A percentile compares a stretch with the other conserved stretches of the same genome.
Conservation (phyloP, 2,797 vertebrate genomes). For the Crax fasciolata region DNA sequence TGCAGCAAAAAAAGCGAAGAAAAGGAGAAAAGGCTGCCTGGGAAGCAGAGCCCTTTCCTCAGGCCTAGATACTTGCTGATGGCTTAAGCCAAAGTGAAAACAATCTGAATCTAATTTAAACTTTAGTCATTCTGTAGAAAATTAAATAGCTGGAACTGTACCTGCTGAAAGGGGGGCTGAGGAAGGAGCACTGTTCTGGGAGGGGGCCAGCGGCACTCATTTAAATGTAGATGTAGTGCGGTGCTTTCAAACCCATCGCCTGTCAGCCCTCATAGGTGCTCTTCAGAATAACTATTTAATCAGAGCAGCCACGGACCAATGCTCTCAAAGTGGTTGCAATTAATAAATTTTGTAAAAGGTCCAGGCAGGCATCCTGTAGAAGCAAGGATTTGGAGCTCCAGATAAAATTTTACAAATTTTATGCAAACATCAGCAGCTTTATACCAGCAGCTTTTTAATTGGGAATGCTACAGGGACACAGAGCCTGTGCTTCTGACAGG, state of each 20-base stretch:
- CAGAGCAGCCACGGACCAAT: constrained; percentile 31
- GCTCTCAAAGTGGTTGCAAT: constrained; percentile 25
- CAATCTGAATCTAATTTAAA: constrained; percentile 52
- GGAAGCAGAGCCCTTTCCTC: not conserved
- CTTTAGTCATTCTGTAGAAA: constrained; percentile 31
- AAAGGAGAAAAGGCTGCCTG: not conserved
- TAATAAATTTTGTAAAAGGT: constrained; percentile 14
- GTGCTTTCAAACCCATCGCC: not conserved
- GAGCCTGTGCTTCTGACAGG: not conserved
- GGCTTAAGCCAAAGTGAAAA: constrained; percentile 53
- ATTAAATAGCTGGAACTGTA: constrained; percentile 44
- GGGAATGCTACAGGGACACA: not conserved
- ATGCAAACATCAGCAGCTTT: not conserved
- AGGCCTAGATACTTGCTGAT: not conserved
- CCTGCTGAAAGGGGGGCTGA: not conserved
- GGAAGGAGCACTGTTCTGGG: not conserved
- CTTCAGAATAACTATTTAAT: constrained; percentile 61
- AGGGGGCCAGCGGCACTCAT: not conserved
- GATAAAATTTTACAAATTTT: not conserved
- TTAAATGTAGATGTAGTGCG: not conserved
- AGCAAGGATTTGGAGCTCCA: not conserved
- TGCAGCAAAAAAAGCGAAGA: not conserved
- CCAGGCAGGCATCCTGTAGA: constrained; percentile 15
- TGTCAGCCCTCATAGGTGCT: not conserved
- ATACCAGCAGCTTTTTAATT: not conserved